Conservation (phyloP, 2,797 vertebrate species). For the Semotilus atromaculatus region DNA sequence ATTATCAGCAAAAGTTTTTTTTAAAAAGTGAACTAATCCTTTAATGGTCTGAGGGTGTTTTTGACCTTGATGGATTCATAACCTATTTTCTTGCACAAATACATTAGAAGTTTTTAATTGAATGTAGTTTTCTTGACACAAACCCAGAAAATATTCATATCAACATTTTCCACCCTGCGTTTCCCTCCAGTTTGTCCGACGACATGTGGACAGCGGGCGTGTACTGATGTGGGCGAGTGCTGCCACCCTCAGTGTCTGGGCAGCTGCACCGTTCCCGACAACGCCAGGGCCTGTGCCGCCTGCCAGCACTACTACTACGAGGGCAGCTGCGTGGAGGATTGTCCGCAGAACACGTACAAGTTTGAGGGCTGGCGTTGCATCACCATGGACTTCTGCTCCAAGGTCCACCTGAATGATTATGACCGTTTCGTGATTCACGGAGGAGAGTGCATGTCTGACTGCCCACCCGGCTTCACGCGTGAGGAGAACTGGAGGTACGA, state of each 20-base stretch:
- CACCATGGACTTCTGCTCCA: conserved; percentile 87
- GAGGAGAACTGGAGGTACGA: conserved; percentile 86
- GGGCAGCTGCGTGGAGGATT: conserved; percentile 87
- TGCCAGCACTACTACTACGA: conserved; percentile 91
- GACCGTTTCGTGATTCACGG: conserved; percentile 91
- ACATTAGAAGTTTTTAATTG: neutral
- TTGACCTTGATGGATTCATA: neutral
- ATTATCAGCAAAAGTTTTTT: too few species aligned
- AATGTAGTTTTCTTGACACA: neutral
- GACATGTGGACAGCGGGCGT: conserved; percentile 83
- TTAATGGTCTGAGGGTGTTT: neutral
- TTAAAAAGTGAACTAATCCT: too few species aligned
- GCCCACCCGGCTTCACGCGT: conserved; percentile 91
- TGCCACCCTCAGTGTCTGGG: conserved; percentile 96
- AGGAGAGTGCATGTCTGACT: conserved; percentile 92
- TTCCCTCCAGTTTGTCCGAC: conserved; percentile 87
- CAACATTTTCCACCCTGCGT: neutral
- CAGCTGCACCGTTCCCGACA: conserved; percentile 84
- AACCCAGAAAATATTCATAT: neutral
- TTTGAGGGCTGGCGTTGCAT: conserved; percentile 98
- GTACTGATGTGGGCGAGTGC: conserved; percentile 87
- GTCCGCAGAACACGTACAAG: conserved; percentile 88
- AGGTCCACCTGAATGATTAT: conserved; percentile 78
- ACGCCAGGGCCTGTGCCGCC: conserved; percentile 87
- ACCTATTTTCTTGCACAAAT: neutral